A percentile compares a stretch with the other conserved stretches of the same genome.
phyloP scores from a whole-genome alignment of 23 tunicate genomes.

The Botrylloides violaceus region DNA sequence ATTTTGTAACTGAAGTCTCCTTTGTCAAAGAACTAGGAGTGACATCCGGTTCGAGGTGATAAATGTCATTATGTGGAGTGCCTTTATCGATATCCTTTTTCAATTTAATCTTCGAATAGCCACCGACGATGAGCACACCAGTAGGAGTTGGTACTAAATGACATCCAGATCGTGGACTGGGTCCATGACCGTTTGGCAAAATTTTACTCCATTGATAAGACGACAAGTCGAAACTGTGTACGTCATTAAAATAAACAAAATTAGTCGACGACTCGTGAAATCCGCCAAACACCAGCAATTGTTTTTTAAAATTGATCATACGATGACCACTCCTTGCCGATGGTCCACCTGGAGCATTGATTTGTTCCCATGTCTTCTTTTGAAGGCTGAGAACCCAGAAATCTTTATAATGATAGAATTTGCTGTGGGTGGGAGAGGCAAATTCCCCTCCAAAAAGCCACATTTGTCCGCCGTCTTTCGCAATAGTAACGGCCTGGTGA shows the following conservation, averaged over 20 bases:
- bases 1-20: slow-evolving; percentile 7
- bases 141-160: slow-evolving; percentile 47
- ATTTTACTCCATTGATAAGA: slow-evolving; percentile 73
- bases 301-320: slow-evolving; percentile 58
- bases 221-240: slow-evolving; percentile 48
- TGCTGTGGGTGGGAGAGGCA: slow-evolving; percentile 67
- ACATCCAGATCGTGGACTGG: slow-evolving; percentile 82
- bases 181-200: slow-evolving; percentile 39
- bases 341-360: slow-evolving; percentile 70
- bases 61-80: slow-evolving; percentile 71
- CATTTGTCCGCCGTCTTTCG: slow-evolving; percentile 91
- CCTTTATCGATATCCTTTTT: slow-evolving; percentile 91
- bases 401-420: slow-evolving; percentile 89
- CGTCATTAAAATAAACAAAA: slow-evolving; percentile 80
- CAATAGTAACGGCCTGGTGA: slow-evolving; percentile 76
- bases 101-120: slow-evolving; percentile 60
- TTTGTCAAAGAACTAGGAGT: background rate
- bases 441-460: slow-evolving; percentile 96
- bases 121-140: slow-evolving; percentile 79
- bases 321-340: slow-evolving; percentile 87
- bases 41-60: slow-evolving; percentile 40
- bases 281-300: slow-evolving; percentile 82
- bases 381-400: slow-evolving; percentile 57
- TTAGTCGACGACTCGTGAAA: slow-evolving; percentile 66
- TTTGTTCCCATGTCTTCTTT: slow-evolving; percentile 69